Evolutionary conservation across 2,113 vertebrate species (phyloP), one percentile per base, ranked within the genome.

Genomic region (Gallinago undulata): DNA sequence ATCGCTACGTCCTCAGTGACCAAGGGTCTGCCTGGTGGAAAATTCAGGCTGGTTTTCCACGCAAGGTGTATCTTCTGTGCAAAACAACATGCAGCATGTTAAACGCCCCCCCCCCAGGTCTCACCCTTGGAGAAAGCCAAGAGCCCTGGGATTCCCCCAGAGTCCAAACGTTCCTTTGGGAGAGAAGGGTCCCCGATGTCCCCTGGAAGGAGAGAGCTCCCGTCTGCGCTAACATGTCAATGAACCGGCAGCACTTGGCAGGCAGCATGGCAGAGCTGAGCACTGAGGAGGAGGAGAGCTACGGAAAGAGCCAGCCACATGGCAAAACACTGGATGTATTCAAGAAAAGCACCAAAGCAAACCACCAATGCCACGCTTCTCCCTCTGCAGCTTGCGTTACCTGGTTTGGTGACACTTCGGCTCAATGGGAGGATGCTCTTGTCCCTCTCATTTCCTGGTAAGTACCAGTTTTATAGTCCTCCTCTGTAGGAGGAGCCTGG

Each of bases 401-500:
- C 96, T 97, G 96, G 68, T 86, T 72, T 93, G 95, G 76, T 95
- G 96, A 89, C 93, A 92, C 89, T 94, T 95, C 87, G 2, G 94
- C 88, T 85, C 80, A 96, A 41, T 78, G 92, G 86, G 77, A 97
- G 56, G 92, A 93, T 89, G 96, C 48, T 96, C 93, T 86, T 97
- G 93, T 97, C 92, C 92, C 84, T 94, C 80, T 96, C 92, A 97
- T 97, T 97, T 97, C 97, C 96, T 97, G 97, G 90, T 97, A 7
- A 57, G 85, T 21, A 69, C 76, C 92, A 67, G n/a, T 92, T 97
- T 97, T 97, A 97, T 97, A 95, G 87, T 95, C 56, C 90, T 96
- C 55, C 69, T 75, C 25, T 2, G 83, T 33, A 95, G 97, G 97
- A 96, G 96, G 97, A 97, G 96, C 90, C 73, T 73, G 69, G 13